Percentiles rank a stretch among this genome's conserved stretches.
Conservation (phyloP, 1,140 invertebrate genomes). For the Zophobas atratus region DNA sequence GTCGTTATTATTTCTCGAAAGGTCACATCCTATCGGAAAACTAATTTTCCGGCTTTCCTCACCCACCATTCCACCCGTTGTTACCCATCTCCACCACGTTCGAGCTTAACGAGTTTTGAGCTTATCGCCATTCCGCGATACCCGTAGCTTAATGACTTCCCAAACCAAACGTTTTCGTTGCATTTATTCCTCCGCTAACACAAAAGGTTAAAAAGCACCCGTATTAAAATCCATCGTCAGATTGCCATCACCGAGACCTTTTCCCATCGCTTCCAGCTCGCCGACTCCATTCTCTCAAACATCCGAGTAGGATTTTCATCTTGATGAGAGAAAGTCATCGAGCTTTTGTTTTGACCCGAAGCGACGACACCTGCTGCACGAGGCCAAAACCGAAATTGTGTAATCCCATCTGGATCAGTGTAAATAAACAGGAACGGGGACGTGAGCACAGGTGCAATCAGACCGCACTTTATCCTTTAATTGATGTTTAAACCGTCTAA, state of each 20-base stretch:
- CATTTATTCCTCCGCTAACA: constrained; percentile 4
- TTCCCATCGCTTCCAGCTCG: constrained; percentile 20
- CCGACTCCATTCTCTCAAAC: constrained; percentile 34
- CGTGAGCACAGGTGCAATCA: constrained; percentile 50
- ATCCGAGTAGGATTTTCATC: constrained; percentile 9
- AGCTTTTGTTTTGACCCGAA: background rate
- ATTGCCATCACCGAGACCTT: constrained; percentile 19
- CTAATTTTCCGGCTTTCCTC: no score
- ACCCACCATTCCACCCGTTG: background rate
- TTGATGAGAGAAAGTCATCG: constrained; percentile 17
- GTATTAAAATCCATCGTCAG: constrained; percentile 3
- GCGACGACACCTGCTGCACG: background rate
- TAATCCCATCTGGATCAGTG: constrained; percentile 45
- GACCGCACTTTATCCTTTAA: constrained; percentile 50
- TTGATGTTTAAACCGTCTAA: constrained; percentile 51
- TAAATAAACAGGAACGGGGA: constrained; percentile 34
- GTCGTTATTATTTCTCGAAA: constrained; percentile 1
- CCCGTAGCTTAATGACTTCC: constrained; percentile 1
- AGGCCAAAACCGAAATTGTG: constrained; percentile 30
- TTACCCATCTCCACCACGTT: background rate
- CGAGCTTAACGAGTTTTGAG: constrained; percentile 11
- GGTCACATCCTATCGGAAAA: background rate
- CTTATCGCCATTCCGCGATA: background rate
- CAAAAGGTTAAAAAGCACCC: background rate
- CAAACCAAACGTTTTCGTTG: constrained; percentile 14